phyloP scores from a whole-genome alignment of 2,888 invertebrate genomes.

The Hypsopygia costalis region DNA sequence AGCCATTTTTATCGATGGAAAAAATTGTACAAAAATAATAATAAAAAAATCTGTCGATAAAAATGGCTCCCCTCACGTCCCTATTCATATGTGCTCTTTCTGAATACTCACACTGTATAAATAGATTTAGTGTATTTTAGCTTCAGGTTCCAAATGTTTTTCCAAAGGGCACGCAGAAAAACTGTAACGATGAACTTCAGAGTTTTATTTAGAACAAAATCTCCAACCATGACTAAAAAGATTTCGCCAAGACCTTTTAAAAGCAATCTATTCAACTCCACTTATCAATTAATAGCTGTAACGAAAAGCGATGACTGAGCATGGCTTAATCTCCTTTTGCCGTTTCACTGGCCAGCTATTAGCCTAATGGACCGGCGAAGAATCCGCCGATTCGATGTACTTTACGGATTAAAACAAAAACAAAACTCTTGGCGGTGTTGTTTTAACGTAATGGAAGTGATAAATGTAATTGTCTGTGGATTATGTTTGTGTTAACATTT shows the following conservation, averaged over 20 bases:
- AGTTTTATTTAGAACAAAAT: neutral
- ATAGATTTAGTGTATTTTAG: no score
- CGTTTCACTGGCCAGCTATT: constrained; percentile 66
- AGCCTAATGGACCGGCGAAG: constrained; percentile 62
- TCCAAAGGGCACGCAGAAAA: no score
- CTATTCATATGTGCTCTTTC: no score
- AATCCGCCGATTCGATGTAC: constrained; percentile 46
- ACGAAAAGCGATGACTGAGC: constrained; percentile 61
- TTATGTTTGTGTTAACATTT: no score
- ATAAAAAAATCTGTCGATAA: no score
- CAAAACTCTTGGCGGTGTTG: constrained; percentile 17
- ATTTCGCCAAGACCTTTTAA: constrained; percentile 17
- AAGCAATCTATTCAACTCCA: constrained; percentile 41
- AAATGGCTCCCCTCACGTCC: no score
- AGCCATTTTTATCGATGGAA: no score
- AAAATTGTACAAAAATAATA: no score
- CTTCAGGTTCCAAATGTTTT: no score
- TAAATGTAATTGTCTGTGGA: no score
- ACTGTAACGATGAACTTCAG: no score
- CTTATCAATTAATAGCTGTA: constrained; percentile 61
- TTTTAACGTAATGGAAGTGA: constrained; percentile 3
- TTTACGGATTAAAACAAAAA: constrained; percentile 45
- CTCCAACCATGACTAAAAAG: neutral
- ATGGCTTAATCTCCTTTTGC: constrained; percentile 65
- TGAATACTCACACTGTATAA: no score